Evolutionary conservation across 2,888 invertebrate genomes (phyloP).

Genomic region (Hololepta plana): DNA sequence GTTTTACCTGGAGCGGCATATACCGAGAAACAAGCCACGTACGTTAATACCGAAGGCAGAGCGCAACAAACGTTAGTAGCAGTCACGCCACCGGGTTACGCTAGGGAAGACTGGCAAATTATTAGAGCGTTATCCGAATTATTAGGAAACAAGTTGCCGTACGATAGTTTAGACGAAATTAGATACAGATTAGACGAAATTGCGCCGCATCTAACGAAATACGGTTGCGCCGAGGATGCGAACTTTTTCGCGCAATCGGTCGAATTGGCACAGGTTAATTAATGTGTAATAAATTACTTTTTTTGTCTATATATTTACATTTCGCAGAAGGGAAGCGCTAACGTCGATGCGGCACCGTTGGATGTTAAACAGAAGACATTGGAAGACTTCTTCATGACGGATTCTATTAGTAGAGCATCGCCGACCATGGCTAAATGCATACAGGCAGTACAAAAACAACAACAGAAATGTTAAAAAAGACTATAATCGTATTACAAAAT

Average conservation of each 20-base stretch:
- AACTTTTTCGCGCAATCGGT: constrained; percentile 68
- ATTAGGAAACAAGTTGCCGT: constrained; percentile 42
- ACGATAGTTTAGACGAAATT: constrained; percentile 72
- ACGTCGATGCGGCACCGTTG: constrained; percentile 30
- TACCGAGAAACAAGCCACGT: constrained; percentile 96
- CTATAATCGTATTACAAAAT: too few relatives aligned
- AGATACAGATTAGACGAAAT: constrained; percentile 66
- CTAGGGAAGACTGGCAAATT: constrained; percentile 97
- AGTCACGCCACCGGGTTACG: constrained; percentile 80
- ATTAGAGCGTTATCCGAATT: constrained; percentile 92
- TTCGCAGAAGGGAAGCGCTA: constrained; percentile 7
- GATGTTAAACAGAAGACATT: constrained; percentile 59
- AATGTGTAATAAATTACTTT: not conserved
- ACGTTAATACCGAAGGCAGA: constrained; percentile 95
- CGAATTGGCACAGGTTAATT: constrained; percentile 45
- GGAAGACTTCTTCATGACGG: constrained; percentile 88
- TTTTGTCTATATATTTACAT: constrained; percentile 1
- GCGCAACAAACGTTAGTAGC: constrained; percentile 80
- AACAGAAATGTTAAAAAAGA: too few relatives aligned
- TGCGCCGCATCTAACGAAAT: constrained; percentile 75
- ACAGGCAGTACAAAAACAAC: constrained; percentile 69
- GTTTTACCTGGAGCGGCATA: constrained; percentile 93
- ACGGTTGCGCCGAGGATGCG: constrained; percentile 68
- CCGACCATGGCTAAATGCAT: constrained; percentile 98
- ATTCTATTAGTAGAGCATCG: constrained; percentile 88